Percentiles rank a stretch among this genome's conserved stretches.
Evolutionary conservation across 1,140 invertebrate species (phyloP).

Genomic region (Centruroides sculpturatus): DNA sequence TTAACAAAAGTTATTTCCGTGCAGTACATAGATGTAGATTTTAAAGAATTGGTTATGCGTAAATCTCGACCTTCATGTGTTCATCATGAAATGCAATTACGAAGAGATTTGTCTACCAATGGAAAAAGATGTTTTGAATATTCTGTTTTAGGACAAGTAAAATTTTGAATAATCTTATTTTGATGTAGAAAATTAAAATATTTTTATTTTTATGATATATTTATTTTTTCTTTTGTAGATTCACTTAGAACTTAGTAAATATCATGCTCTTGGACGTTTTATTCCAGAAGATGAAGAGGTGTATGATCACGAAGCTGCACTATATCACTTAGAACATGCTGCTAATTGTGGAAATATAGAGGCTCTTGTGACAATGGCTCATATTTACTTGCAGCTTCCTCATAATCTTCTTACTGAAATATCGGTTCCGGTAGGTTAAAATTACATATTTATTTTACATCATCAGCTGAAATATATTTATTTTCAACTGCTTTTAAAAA

Average conservation of each 20-base stretch:
- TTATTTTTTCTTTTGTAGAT: constrained; percentile 24
- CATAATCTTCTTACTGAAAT: constrained; percentile 35
- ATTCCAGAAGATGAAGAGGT: constrained; percentile 17
- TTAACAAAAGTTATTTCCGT: too few relatives aligned
- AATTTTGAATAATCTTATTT: neutral
- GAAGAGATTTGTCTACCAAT: constrained; percentile 22
- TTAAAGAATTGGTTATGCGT: constrained; percentile 20
- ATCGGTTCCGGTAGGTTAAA: constrained; percentile 14
- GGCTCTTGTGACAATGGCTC: constrained; percentile 36
- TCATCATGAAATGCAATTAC: constrained; percentile 29
- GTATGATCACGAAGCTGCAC: constrained; percentile 37
- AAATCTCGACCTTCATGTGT: constrained; percentile 33
- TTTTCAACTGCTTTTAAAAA: too few relatives aligned
- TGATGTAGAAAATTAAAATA: too few relatives aligned
- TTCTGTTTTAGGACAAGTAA: constrained; percentile 34
- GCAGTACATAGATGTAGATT: constrained; percentile 21
- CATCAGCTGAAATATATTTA: too few relatives aligned
- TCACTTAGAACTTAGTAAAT: constrained; percentile 41
- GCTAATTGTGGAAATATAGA: constrained; percentile 38
- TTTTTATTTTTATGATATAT: too few relatives aligned
- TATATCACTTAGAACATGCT: constrained; percentile 40
- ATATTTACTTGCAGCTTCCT: constrained; percentile 34
- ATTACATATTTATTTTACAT: too few relatives aligned
- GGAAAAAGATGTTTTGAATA: constrained; percentile 23
- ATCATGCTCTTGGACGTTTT: constrained; percentile 42